These are phyloP conservation scores for Barypeithes pellucidus DNA, from an alignment of 2,888 invertebrate genomes.

Conservation along the genomic window DNA sequence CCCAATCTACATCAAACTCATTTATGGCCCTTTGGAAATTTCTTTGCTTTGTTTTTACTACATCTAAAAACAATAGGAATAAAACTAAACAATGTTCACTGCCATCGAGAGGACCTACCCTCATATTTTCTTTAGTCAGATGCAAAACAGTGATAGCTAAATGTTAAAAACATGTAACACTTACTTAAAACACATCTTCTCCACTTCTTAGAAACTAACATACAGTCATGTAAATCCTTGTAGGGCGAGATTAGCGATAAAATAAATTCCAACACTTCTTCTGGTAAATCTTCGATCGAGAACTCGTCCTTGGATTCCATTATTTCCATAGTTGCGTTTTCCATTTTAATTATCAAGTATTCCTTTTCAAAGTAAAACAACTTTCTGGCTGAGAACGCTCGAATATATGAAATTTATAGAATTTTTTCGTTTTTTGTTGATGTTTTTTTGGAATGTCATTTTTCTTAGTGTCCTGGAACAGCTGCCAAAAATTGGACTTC, in stretches of 20 bases:
- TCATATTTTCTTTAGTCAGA: no score
- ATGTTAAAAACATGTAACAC: constrained; percentile 65
- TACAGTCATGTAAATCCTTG: constrained; percentile 89
- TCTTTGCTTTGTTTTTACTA: constrained; percentile 81
- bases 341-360: constrained; percentile 1
- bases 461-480: constrained; percentile 14
- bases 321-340: not conserved
- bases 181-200: constrained; percentile 87
- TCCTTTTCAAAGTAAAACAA: not conserved
- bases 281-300: constrained; percentile 84
- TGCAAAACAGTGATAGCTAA: no score
- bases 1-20: constrained; percentile 86
- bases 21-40: constrained; percentile 85
- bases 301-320: constrained; percentile 46
- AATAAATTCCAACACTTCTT: constrained; percentile 95
- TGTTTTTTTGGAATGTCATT: constrained; percentile 45
- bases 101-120: no score
- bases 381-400: constrained; percentile 22
- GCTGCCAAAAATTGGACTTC: constrained; percentile 22
- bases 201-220: constrained; percentile 91
- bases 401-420: constrained; percentile 39
- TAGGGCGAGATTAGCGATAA: constrained; percentile 92
- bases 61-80: constrained; percentile 76
- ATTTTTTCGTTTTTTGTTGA: constrained; percentile 38
- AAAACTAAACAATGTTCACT: no score